Evolutionary conservation across 1,140 invertebrate species (phyloP), one percentile per base, ranked within the genome.

Genomic region (Psix sp.): DNA sequence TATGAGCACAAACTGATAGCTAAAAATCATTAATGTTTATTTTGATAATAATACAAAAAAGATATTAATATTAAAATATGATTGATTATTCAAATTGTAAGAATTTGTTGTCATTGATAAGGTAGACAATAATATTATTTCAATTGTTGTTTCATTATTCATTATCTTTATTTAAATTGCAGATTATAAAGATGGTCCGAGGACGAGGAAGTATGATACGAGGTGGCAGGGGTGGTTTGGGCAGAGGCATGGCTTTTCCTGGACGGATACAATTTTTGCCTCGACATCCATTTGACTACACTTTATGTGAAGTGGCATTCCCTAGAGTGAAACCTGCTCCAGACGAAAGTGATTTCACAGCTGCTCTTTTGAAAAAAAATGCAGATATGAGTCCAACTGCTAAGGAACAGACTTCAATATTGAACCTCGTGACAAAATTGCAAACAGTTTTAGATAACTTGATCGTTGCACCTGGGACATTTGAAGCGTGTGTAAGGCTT

Each of bases 401-500:
- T 0, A 90, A 92, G 45, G 97, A 99, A 79, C 95, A 98, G 87
- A 93, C 95, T 1, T 92, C 95, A 0, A 93, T 99, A 45, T 90
- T 96, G 14, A 96, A 95, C 86, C 89, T 99, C 4, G 95, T 98
- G 26, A 97, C 95, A 7, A 98, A 98, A 84, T 91, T 98, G 17
- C 95, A 98, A 82, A 92, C 91, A 26, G 95, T 98, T 29, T 87
- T 99, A 31, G 97, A 98, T 82, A 97, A 96, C 84, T 86, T 99
- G 11, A 95, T 98, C 40, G 93, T 98, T 0, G 93, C 96, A 9
- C 96, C 97, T 0, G 95, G 94, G 7, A 93, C 92, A 74, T 98
- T 98, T 88, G 96, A 97, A 84, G 95, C 96, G 67, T 98, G 96
- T 88, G 96, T 99, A 90, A 93, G 95, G n/a, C n/a, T n/a, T n/a